These are phyloP conservation scores for Meteorus sp. DNA, from an alignment of 1,140 invertebrate genomes.

Conservation along the genomic window DNA sequence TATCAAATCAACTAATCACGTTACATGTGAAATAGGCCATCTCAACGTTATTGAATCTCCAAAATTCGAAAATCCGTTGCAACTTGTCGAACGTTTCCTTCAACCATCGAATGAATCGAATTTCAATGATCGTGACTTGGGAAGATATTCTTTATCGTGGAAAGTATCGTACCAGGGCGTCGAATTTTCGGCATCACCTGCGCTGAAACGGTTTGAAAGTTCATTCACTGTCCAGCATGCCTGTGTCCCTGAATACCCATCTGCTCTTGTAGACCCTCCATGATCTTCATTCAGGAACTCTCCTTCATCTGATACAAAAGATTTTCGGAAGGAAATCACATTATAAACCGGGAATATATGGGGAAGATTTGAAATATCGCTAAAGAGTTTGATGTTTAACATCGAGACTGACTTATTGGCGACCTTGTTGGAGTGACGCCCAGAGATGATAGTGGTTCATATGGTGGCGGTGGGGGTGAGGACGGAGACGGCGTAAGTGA, in stretches of 20 bases:
- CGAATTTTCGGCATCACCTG: slow-evolving; percentile 51
- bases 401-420: slow-evolving; percentile 34
- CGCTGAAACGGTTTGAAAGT: slow-evolving; percentile 47
- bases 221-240: slow-evolving; percentile 40
- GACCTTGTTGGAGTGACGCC: slow-evolving; percentile 43
- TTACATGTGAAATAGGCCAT: slow-evolving; percentile 20
- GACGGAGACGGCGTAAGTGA: slow-evolving; percentile 42
- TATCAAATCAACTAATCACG: slow-evolving; percentile 19
- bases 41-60: background rate
- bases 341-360: slow-evolving; percentile 29
- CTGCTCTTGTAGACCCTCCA: slow-evolving; percentile 30
- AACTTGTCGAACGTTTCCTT: slow-evolving; percentile 23
- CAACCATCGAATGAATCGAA: slow-evolving; percentile 48
- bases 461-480: slow-evolving; percentile 47
- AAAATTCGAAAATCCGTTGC: too few relatives aligned
- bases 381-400: slow-evolving; percentile 27
- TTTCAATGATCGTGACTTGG: slow-evolving; percentile 48
- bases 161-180: slow-evolving; percentile 38
- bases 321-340: slow-evolving; percentile 15
- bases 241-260: slow-evolving; percentile 29
- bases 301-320: background rate
- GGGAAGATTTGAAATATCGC: background rate
- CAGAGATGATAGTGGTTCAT: slow-evolving; percentile 49
- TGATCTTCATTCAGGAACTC: slow-evolving; percentile 16
- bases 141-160: slow-evolving; percentile 38